Base-by-base conservation (phyloP, 2,888 invertebrate species). In the Stegana nigrithorax region DNA sequence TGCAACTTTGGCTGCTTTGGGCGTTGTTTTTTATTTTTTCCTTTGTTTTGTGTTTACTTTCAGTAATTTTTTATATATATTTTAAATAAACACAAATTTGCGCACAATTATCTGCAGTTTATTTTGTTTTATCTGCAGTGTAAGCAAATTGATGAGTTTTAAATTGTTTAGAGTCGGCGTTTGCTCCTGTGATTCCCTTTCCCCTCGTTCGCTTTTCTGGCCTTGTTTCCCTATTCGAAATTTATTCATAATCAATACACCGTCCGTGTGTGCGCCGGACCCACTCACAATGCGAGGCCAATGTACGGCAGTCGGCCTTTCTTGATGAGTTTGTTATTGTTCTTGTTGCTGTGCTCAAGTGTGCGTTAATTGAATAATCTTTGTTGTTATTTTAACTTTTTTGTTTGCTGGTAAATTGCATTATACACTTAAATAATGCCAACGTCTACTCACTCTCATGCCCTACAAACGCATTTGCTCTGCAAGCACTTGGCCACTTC, bases 101-200 rank as follows among this genome's bases (percentile, higher is more conserved):
- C 2, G n/a, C 14, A 39, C 39, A 39, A 39, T 8, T 10, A n/a
- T 39, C 17, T 39, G n/a, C 14, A n/a, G n/a, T 39, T 14, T 10
- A n/a, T n/a, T 14, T 12, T 14, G 14, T 12, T 5, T 14, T 39
- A 5, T 10, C 5, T 39, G n/a, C 39, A 39, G 12, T 39, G 29
- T 36, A 36, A 3, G 64, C 60, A 71, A 75, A 75, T 72, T 75
- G 77, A 77, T 75, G 75, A 68, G 75, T 70, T 77, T 75, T 75
- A 72, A 75, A 77, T 77, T 75, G 77, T 64, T 65, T 7, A 61
- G 47, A 19, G 56, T n/a, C n/a, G n/a, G n/a, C 47, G 29, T 59
- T 59, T 27, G 14, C 23, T 51, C 27, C 1, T 27, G 7, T 6
- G 14, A 10, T 23, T 36, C 12, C 36, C 36, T 36, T 36, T 36